phyloP scores from a whole-genome alignment of 2,888 invertebrate genomes.

The Melanargia galathea region DNA sequence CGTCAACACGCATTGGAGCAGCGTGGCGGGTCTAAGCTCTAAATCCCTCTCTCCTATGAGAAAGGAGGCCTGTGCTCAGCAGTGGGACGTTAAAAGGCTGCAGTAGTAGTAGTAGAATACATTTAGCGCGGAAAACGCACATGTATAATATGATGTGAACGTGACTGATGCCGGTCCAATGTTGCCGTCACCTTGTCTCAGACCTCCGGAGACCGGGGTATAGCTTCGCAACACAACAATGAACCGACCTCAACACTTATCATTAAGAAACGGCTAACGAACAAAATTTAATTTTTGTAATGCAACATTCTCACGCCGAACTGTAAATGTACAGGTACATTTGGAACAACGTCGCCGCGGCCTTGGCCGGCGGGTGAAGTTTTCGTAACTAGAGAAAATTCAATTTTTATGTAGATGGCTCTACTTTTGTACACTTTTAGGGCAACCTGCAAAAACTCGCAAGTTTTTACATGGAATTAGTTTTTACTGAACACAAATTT shows the following conservation, averaged over 20 bases:
- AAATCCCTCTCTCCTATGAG: too few species aligned
- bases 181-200: slow-evolving; percentile 70
- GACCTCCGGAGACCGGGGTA: slow-evolving; percentile 55
- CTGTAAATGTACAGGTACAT: slow-evolving; percentile 49
- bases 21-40: too few species aligned
- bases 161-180: slow-evolving; percentile 46
- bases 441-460: not conserved
- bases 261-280: slow-evolving; percentile 62
- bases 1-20: too few species aligned
- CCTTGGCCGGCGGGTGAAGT: slow-evolving; percentile 50
- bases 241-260: slow-evolving; percentile 67
- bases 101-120: too few species aligned
- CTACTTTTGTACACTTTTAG: slow-evolving; percentile 56
- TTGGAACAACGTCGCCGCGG: slow-evolving; percentile 51
- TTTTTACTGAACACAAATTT: too few species aligned
- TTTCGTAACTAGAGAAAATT: slow-evolving; percentile 42
- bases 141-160: slow-evolving; percentile 9
- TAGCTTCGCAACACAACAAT: slow-evolving; percentile 60
- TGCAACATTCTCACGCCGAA: slow-evolving; percentile 69
- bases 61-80: too few species aligned
- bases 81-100: too few species aligned
- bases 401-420: slow-evolving; percentile 55
- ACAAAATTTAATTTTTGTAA: slow-evolving; percentile 64
- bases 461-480: not conserved
- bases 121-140: slow-evolving; percentile 3